Conservation (phyloP, 1,140 invertebrate genomes). For the Conopomorpha cramerella region DNA sequence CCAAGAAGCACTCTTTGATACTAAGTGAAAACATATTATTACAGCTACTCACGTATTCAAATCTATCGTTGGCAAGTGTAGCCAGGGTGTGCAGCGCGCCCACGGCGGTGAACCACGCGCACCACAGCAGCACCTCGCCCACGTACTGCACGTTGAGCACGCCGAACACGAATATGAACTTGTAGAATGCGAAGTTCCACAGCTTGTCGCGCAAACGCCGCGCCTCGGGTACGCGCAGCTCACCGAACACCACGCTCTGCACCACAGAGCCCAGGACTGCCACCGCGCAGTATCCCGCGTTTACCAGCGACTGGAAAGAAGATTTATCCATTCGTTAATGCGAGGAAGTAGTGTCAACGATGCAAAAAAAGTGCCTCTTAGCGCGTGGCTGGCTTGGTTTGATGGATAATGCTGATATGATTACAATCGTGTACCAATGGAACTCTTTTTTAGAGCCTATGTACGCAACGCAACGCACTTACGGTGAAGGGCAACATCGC, state of each 20-base stretch:
- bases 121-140: constrained; percentile 82
- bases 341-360: too few relatives aligned
- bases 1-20: too few relatives aligned
- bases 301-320: constrained; percentile 76
- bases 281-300: constrained; percentile 85
- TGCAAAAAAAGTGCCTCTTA: too few relatives aligned
- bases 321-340: too few relatives aligned
- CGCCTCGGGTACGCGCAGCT: constrained; percentile 81
- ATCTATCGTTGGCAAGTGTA: constrained; percentile 86
- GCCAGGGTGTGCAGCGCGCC: constrained; percentile 86
- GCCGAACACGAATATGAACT: constrained; percentile 94
- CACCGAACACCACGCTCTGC: constrained; percentile 84
- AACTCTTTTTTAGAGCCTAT: too few relatives aligned
- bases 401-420: too few relatives aligned
- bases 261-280: constrained; percentile 78
- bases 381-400: too few relatives aligned
- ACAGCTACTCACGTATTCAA: constrained; percentile 81
- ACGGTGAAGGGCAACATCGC: too few relatives aligned
- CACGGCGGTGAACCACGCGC: constrained; percentile 87
- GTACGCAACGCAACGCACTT: too few relatives aligned
- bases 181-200: constrained; percentile 94
- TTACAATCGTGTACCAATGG: too few relatives aligned
- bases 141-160: constrained; percentile 89
- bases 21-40: background rate
- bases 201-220: constrained; percentile 71